A percentile compares a stretch with the other conserved stretches of the same genome.
Conservation (phyloP, 2,888 invertebrate species). For the Nudaria mundana region DNA sequence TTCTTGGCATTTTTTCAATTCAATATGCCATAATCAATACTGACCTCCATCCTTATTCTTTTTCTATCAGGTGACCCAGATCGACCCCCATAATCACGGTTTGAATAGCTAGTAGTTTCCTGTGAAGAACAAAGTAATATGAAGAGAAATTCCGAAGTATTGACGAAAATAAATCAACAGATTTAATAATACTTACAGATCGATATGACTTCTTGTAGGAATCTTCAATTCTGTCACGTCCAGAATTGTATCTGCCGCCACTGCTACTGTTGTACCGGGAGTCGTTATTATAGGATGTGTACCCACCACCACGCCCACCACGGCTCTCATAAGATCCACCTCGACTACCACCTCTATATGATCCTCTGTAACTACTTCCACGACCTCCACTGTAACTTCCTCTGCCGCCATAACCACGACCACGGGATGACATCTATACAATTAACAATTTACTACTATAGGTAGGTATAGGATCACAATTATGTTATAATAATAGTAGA, state of each 20-base stretch:
- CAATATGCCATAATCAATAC: constrained; percentile 34
- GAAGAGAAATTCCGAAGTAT: background rate
- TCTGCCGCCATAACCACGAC: constrained; percentile 66
- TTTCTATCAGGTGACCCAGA: constrained; percentile 84
- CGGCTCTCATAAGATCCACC: constrained; percentile 66
- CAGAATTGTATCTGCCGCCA: constrained; percentile 58
- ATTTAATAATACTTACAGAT: constrained; percentile 54
- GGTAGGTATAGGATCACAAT: no score
- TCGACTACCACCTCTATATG: constrained; percentile 61
- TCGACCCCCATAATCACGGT: constrained; percentile 77
- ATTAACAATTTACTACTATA: no score
- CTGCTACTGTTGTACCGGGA: constrained; percentile 63
- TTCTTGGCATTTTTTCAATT: constrained; percentile 9
- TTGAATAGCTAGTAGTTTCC: constrained; percentile 76
- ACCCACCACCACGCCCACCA: constrained; percentile 66
- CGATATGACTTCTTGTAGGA: constrained; percentile 74
- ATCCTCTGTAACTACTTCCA: constrained; percentile 61
- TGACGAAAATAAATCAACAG: no score
- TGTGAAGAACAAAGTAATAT: constrained; percentile 30
- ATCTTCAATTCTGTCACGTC: constrained; percentile 68
- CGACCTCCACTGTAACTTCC: constrained; percentile 59
- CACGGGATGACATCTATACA: constrained; percentile 70
- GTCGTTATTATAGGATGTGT: constrained; percentile 65
- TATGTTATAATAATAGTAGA: no score
- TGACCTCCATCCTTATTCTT: constrained; percentile 83